A percentile compares a stretch with the other conserved stretches of the same genome.
Evolutionary conservation across 1,140 invertebrate genomes (phyloP).

Genomic region (Helicorthomorpha holstii): DNA sequence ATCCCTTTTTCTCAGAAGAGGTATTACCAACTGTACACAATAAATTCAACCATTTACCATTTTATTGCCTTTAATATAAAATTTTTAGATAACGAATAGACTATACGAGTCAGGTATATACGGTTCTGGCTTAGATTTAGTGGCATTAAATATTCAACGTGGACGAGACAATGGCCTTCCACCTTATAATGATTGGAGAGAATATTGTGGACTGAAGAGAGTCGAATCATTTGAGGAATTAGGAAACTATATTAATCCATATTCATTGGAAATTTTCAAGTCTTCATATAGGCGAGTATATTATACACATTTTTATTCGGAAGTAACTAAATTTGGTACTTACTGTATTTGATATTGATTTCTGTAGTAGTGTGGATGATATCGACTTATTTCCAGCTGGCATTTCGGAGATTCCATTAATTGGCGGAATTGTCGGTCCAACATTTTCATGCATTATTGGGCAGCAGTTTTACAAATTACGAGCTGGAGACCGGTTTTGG

Average conservation of each 20-base stretch:
- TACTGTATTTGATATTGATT: too few relatives aligned
- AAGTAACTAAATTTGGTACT: background rate
- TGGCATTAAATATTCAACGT: constrained; percentile 25
- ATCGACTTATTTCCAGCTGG: constrained; percentile 31
- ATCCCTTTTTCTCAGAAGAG: constrained; percentile 16
- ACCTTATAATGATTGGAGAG: constrained; percentile 16
- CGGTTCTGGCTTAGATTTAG: constrained; percentile 20
- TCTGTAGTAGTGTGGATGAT: constrained; percentile 22
- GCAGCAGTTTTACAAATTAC: constrained; percentile 33
- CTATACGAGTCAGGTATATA: constrained; percentile 15
- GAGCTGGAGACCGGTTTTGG: constrained; percentile 40
- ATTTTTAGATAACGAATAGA: constrained; percentile 15
- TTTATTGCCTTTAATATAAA: background rate
- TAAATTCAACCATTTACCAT: background rate
- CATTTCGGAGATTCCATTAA: constrained; percentile 26
- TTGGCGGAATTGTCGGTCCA: constrained; percentile 31
- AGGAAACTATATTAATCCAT: constrained; percentile 4
- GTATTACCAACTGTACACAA: background rate
- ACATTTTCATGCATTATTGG: constrained; percentile 37
- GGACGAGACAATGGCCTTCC: constrained; percentile 25
- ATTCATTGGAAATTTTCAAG: constrained; percentile 8
- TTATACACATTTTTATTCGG: background rate
- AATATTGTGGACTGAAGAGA: constrained; percentile 10
- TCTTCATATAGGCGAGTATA: constrained; percentile 12
- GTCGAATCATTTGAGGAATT: constrained; percentile 10